Conservation (phyloP, 2,797 vertebrate species). For the Megalops cyprinoides region DNA sequence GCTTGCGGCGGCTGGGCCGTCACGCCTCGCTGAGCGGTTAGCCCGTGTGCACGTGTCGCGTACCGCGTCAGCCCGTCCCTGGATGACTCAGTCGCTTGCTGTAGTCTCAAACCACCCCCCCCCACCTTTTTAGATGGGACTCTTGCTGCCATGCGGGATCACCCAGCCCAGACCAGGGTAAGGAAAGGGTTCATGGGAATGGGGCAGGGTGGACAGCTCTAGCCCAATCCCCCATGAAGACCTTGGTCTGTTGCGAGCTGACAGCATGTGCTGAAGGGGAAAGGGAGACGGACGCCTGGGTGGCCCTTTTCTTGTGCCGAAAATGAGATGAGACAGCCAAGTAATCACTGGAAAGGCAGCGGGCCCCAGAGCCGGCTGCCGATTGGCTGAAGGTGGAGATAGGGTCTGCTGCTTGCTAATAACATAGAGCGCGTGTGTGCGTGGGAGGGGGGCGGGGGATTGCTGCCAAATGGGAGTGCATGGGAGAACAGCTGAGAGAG, state of each 20-base stretch:
- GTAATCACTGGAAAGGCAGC: no score
- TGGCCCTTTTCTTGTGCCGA: background rate
- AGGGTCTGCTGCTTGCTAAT: constrained; percentile 54
- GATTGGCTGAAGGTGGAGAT: background rate
- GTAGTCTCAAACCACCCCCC: background rate
- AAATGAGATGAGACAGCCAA: background rate
- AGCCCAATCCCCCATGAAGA: no score
- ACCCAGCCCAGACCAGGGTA: no score
- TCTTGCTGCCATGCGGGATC: no score
- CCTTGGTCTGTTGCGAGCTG: no score
- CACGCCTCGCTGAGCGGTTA: background rate
- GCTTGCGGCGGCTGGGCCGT: background rate
- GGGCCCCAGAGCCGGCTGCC: background rate
- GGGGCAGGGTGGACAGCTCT: no score
- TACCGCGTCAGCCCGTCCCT: background rate
- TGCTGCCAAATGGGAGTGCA: background rate
- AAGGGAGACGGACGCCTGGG: background rate
- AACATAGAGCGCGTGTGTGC: constrained; percentile 44
- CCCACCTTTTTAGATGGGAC: no score
- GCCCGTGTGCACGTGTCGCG: background rate
- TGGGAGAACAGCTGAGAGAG: background rate
- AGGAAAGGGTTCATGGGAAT: no score
- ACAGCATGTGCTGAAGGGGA: no score
- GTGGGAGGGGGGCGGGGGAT: background rate
- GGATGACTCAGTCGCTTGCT: background rate